Conservation (phyloP, 2,797 vertebrate species). For the Fistularia commersonii region DNA sequence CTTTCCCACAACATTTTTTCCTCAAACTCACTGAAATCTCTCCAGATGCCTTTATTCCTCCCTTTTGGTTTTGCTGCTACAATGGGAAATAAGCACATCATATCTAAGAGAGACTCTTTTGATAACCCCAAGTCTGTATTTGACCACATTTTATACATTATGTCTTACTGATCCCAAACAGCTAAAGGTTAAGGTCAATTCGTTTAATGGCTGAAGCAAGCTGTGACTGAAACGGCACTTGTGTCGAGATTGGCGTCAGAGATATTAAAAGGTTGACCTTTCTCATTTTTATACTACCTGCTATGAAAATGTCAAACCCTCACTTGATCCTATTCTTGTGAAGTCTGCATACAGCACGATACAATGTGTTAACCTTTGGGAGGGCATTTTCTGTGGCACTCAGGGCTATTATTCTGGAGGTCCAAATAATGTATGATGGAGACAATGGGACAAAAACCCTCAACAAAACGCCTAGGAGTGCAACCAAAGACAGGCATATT, state of each 20-base stretch:
- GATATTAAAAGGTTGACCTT: constrained; percentile 61
- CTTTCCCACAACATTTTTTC: constrained; percentile 78
- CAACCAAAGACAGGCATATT: constrained; percentile 12
- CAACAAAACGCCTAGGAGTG: constrained; percentile 8
- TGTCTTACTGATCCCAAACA: constrained; percentile 30
- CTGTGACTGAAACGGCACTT: constrained; percentile 41
- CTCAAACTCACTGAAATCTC: constrained; percentile 50
- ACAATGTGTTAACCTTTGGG: constrained; percentile 12
- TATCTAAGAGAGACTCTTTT: constrained; percentile 38
- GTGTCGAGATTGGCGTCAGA: constrained; percentile 48
- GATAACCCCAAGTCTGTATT: constrained; percentile 46
- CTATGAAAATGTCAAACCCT: constrained; percentile 56
- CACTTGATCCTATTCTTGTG: constrained; percentile 38
- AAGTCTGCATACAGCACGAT: constrained; percentile 7
- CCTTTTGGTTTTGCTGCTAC: constrained; percentile 35
- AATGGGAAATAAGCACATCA: constrained; percentile 56
- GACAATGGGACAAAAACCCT: constrained; percentile 10
- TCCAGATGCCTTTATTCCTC: constrained; percentile 45
- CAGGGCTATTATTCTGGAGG: constrained; percentile 18
- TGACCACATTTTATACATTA: constrained; percentile 39
- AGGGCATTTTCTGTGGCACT: constrained; percentile 33
- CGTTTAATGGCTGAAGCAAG: constrained; percentile 42
- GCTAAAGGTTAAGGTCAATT: constrained; percentile 60
- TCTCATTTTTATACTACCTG: constrained; percentile 52
- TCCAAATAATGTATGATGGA: constrained; percentile 33